These are phyloP conservation scores for Coremacera marginata DNA, from an alignment of 2,888 invertebrate species.

Conservation along the genomic window DNA sequence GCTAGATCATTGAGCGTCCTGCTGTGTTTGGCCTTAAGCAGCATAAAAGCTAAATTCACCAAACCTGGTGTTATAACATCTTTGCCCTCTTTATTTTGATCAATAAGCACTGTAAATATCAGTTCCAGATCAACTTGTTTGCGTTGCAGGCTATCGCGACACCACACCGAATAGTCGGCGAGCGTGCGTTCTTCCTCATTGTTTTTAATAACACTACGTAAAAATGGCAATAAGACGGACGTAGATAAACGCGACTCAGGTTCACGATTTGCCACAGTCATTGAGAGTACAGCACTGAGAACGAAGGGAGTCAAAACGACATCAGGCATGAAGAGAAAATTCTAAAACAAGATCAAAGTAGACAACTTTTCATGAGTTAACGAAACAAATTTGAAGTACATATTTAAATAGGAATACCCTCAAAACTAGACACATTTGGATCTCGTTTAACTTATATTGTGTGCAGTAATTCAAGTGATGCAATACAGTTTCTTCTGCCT, in stretches of 20 bases:
- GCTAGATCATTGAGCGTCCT: constrained; percentile 69
- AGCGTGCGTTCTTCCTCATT: constrained; percentile 70
- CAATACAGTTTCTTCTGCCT: constrained; percentile 75
- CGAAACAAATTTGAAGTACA: neutral
- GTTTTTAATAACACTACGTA: constrained; percentile 63
- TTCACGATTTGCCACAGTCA: constrained; percentile 67
- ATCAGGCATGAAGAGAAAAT: constrained; percentile 72
- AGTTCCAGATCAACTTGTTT: constrained; percentile 60
- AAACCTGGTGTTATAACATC: constrained; percentile 70
- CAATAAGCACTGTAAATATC: constrained; percentile 64
- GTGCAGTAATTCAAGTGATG: constrained; percentile 72
- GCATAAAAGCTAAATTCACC: constrained; percentile 70
- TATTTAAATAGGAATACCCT: constrained; percentile 52
- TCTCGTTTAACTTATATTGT: constrained; percentile 64
- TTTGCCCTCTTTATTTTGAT: constrained; percentile 67
- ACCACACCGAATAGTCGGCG: constrained; percentile 71
- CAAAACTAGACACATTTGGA: constrained; percentile 60
- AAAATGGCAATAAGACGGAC: constrained; percentile 61
- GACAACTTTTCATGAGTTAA: neutral
- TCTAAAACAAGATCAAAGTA: constrained; percentile 57
- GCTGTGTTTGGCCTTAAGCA: constrained; percentile 68
- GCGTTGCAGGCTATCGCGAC: constrained; percentile 68
- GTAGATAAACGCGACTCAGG: constrained; percentile 62
- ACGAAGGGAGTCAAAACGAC: constrained; percentile 75
- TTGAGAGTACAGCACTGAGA: constrained; percentile 72